Evolutionary conservation across 2,113 vertebrate genomes (phyloP).

Genomic region (Peucedramus taeniatus): DNA sequence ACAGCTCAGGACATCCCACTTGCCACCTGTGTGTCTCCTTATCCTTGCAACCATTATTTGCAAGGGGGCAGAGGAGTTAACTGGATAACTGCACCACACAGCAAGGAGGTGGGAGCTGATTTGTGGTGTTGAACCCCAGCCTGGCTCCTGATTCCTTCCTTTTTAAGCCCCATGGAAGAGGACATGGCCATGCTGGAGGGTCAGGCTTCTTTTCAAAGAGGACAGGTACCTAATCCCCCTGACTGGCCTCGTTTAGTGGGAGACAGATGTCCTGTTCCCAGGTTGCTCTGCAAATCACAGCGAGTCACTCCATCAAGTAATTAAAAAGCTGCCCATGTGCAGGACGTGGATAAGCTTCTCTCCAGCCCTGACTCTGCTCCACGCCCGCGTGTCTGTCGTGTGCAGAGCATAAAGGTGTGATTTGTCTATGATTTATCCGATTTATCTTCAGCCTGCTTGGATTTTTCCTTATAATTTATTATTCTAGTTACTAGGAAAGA

Average conservation of each 20-base stretch:
- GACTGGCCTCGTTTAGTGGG: background rate
- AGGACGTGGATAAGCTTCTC: background rate
- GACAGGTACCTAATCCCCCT: background rate
- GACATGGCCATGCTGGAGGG: background rate
- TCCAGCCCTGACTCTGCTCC: background rate
- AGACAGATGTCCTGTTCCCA: background rate
- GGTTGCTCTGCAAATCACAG: conserved; percentile 21
- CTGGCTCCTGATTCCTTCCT: background rate
- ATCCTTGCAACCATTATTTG: background rate
- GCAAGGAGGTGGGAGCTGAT: background rate
- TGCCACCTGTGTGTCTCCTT: background rate
- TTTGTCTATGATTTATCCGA: background rate
- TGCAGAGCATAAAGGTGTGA: background rate
- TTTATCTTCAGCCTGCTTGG: background rate
- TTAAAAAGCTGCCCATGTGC: background rate
- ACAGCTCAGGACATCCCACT: background rate
- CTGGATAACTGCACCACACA: background rate
- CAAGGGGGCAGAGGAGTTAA: background rate
- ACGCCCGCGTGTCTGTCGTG: rapidly evolving
- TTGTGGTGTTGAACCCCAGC: background rate
- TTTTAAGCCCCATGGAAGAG: background rate
- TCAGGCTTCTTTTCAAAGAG: background rate
- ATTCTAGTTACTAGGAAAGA: background rate
- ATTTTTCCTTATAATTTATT: background rate
- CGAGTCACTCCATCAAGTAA: conserved; percentile 11